phyloP scores from a whole-genome alignment of 92 coral and sea anemone species.

The Paramuricea clavata region DNA sequence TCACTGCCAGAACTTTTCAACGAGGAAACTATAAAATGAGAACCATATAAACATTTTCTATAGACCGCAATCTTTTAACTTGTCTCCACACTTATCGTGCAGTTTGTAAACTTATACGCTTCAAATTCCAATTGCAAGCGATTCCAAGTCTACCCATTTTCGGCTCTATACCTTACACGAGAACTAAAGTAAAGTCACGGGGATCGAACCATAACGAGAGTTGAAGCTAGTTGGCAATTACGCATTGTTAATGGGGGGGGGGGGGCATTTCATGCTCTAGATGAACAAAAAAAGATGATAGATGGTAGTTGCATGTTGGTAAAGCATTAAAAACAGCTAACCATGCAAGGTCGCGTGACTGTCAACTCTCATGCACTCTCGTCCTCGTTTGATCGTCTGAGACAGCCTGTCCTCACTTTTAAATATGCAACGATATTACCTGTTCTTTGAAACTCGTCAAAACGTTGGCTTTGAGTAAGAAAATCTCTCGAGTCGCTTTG shows the following conservation, averaged over 20 bases:
- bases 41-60: not conserved
- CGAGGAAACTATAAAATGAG: slow-evolving; percentile 35
- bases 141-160: not conserved
- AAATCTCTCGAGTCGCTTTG: slow-evolving; percentile 36
- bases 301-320: no score
- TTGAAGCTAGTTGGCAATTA: no score
- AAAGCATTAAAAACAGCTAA: no score
- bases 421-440: not conserved
- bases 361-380: no score
- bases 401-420: not conserved
- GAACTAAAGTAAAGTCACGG: not conserved
- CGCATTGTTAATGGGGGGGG: no score
- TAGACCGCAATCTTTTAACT: not conserved
- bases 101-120: no score
- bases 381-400: no score
- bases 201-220: no score
- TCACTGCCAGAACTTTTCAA: slow-evolving; percentile 25
- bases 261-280: no score
- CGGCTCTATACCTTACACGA: not conserved
- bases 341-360: no score
- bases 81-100: no score
- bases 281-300: no score
- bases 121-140: not conserved
- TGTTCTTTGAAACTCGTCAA: slow-evolving; percentile 43
- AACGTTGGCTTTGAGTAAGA: slow-evolving; percentile 44